Evolutionary conservation across 2,113 vertebrate species (phyloP).

Genomic region (Xiphophorus hellerii): DNA sequence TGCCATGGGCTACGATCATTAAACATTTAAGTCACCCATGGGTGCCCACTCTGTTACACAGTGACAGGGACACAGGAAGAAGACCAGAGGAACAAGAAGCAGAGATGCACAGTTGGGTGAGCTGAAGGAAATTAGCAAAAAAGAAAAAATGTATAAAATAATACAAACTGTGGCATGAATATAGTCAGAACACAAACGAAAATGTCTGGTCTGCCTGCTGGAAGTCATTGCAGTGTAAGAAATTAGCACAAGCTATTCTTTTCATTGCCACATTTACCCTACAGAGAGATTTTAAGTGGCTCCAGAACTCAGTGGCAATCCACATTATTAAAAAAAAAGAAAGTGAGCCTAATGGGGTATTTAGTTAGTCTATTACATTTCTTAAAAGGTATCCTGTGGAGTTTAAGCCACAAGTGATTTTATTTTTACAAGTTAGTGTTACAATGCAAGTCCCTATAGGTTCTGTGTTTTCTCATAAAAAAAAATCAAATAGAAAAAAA

Average conservation of each 20-base stretch:
- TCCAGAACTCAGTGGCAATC: conserved; percentile 4
- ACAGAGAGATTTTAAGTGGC: conserved; percentile 8
- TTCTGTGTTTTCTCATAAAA: neutral
- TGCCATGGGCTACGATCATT: conserved; percentile 55
- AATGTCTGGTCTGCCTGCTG: neutral
- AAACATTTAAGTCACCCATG: conserved; percentile 65
- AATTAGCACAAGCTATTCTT: neutral
- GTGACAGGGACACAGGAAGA: conserved; percentile 33
- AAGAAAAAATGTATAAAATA: neutral
- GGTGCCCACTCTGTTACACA: conserved; percentile 46
- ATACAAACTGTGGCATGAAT: neutral
- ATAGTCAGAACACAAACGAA: neutral
- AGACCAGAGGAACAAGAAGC: conserved; percentile 33
- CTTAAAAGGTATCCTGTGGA: conserved; percentile 19
- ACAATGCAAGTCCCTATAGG: neutral
- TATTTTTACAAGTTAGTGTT: conserved; percentile 1
- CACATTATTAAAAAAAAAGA: conserved; percentile 4
- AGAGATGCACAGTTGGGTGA: conserved; percentile 29
- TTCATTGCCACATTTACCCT: neutral
- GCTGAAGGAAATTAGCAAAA: neutral
- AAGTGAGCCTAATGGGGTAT: neutral
- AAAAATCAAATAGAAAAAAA: neutral
- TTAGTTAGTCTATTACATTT: conserved; percentile 12
- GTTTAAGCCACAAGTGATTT: neutral
- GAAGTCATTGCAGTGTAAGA: neutral